Percentiles rank a stretch among this genome's conserved stretches.
Conservation (phyloP, 2,888 invertebrate genomes). For the Matsumyia berberina region DNA sequence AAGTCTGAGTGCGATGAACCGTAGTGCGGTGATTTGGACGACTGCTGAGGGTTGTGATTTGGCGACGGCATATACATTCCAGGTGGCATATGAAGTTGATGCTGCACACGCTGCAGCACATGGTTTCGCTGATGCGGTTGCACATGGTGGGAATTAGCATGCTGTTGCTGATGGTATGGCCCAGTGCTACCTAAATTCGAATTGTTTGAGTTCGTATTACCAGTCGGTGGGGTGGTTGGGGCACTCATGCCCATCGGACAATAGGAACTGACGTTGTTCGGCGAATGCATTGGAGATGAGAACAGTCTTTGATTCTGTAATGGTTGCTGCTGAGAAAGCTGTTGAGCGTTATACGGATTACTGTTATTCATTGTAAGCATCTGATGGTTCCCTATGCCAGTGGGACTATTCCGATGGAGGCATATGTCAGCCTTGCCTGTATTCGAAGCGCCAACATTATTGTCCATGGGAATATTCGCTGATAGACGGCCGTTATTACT, state of each 20-base stretch:
- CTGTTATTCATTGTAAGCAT: slow-evolving; percentile 50
- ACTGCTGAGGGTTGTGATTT: slow-evolving; percentile 76
- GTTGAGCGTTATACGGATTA: slow-evolving; percentile 59
- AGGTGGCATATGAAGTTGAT: slow-evolving; percentile 61
- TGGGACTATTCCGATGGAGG: slow-evolving; percentile 58
- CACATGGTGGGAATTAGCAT: slow-evolving; percentile 62
- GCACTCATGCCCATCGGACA: slow-evolving; percentile 60
- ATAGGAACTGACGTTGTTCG: slow-evolving; percentile 80
- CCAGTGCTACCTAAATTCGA: slow-evolving; percentile 49
- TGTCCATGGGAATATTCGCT: slow-evolving; percentile 35
- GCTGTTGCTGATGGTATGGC: slow-evolving; percentile 77
- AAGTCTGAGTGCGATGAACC: slow-evolving; percentile 89
- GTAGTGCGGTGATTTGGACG: slow-evolving; percentile 82
- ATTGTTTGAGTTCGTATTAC: slow-evolving; percentile 50
- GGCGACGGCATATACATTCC: slow-evolving; percentile 67
- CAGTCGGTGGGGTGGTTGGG: slow-evolving; percentile 77
- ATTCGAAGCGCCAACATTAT: slow-evolving; percentile 2
- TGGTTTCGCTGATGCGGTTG: slow-evolving; percentile 69
- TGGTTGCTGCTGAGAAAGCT: slow-evolving; percentile 79
- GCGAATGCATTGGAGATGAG: slow-evolving; percentile 81
- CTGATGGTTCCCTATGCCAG: slow-evolving; percentile 45
- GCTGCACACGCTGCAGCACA: slow-evolving; percentile 63
- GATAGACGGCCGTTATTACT: slow-evolving; percentile 79
- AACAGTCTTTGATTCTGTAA: slow-evolving; percentile 78
- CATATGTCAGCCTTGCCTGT: slow-evolving; percentile 33